Base-by-base conservation (phyloP, 2,797 vertebrate species). In the Scleropages formosus region DNA sequence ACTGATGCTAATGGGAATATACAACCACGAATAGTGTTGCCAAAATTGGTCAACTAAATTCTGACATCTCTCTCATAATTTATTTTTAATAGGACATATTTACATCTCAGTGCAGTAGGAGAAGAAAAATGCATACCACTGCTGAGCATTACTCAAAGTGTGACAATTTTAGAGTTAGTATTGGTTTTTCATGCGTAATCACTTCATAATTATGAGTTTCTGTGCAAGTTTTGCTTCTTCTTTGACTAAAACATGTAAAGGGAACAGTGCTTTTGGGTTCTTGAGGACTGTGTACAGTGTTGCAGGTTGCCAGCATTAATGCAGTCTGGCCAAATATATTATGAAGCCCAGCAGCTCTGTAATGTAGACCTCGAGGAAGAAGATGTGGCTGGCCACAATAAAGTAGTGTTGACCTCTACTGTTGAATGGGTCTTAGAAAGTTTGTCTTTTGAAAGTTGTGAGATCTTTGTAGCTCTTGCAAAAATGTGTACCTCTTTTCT, bases 1-100 rank as follows among this genome's bases (percentile, higher is more conserved):
- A 98, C 97, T 0, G 97, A 99, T 78, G 96, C 97, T 90, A 99
- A 99, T 77, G 97, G 97, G 79, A 99, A 99, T 95, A 96, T 98
- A 90, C 97, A 98, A 88, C 94, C 96, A 75, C 92, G 97, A 92
- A 98, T 97, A 79, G 95, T 98, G 81, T 94, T 99, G 93, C 97
- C 97, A 90, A 99, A 99, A 91, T 93, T 99, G 49, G 96, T 99
- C 85, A 98, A 95, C 91, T 99, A 95, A 98, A 87, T 84, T 77
- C 76, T 61, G 63, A 46, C 64, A 72, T 63, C 64, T 51, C 64
- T 72, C 65, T 47, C 6, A 72, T 76, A 56, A 73, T 78, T 78
- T 77, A 47, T 78, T 79, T 62, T 81, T 66, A 49, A 58, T 67
- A 26, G 46, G 62, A 69, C 67, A 16, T 27, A 24, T 71, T 53